A percentile compares a stretch with the other conserved stretches of the same genome.
phyloP scores from a whole-genome alignment of 2,888 invertebrate species.

The Drosophila imparisetae region DNA sequence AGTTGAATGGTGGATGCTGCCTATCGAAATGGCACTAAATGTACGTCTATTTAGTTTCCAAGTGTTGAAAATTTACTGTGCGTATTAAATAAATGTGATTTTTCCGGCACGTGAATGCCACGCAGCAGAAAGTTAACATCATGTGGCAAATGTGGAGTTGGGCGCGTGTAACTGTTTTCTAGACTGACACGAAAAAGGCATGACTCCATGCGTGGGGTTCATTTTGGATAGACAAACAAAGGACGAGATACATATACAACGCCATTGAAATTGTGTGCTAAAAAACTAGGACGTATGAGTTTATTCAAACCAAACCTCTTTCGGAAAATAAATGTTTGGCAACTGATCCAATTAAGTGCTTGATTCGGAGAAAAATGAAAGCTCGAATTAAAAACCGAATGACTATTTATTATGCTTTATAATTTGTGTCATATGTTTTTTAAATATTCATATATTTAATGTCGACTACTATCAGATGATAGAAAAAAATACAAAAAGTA shows the following conservation, averaged over 20 bases:
- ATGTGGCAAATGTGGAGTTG: conserved; percentile 11
- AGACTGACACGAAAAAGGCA: conserved; percentile 17
- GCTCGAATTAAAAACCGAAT: not conserved
- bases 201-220: not conserved
- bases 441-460: not conserved
- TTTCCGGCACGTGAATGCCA: conserved; percentile 71
- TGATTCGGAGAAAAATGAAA: not conserved
- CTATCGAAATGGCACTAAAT: conserved; percentile 72
- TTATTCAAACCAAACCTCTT: not conserved
- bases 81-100: conserved; percentile 77
- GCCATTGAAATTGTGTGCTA: conserved; percentile 2
- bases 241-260: not conserved
- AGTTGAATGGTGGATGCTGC: conserved; percentile 16
- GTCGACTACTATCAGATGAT: not conserved
- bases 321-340: not conserved
- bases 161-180: conserved; percentile 1
- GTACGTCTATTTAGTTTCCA: conserved; percentile 75
- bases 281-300: not conserved
- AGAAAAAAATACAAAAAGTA: not conserved
- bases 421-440: not conserved
- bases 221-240: conserved; percentile 1
- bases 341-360: not conserved
- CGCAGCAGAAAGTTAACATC: conserved; percentile 27
- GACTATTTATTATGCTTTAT: not conserved
- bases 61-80: conserved; percentile 77